A percentile compares a stretch with the other conserved stretches of the same genome.
Evolutionary conservation across 2,113 vertebrate genomes (phyloP).

Genomic region (Euleptes europaea): DNA sequence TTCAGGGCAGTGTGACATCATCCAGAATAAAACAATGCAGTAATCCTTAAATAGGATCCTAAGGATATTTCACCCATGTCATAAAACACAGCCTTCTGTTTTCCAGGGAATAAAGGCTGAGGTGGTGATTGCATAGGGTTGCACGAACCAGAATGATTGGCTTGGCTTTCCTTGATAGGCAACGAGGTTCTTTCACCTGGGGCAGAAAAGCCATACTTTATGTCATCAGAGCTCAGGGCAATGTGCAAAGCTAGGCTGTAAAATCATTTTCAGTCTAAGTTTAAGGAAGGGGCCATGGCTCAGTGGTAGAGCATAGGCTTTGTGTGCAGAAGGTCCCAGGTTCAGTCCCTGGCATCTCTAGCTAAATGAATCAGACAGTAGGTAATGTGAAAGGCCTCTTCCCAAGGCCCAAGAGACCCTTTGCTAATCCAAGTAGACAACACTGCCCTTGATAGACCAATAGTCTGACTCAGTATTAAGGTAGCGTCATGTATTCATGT

Average conservation of each 20-base stretch:
- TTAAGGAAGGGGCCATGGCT: too few species aligned
- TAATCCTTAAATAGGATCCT: background rate
- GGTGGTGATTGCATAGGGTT: background rate
- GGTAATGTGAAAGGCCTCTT: too few species aligned
- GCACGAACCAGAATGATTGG: background rate
- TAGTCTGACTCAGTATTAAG: too few species aligned
- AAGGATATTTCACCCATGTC: background rate
- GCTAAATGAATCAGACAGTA: too few species aligned
- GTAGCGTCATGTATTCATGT: too few species aligned
- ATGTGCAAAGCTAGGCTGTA: background rate
- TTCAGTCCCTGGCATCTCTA: too few species aligned
- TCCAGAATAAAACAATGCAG: background rate
- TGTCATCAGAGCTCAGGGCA: background rate
- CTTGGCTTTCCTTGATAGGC: background rate
- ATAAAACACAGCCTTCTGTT: background rate
- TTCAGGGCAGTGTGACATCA: background rate
- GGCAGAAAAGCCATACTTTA: background rate
- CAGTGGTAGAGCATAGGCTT: too few species aligned
- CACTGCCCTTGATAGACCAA: too few species aligned
- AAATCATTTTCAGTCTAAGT: too few species aligned
- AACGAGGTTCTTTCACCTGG: background rate
- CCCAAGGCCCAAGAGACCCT: too few species aligned
- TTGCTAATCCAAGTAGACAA: too few species aligned
- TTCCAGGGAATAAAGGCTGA: background rate
- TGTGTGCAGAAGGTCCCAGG: too few species aligned